These are phyloP conservation scores for Carcharodon carcharias DNA, from an alignment of 2,797 vertebrate species.

Conservation along the genomic window DNA sequence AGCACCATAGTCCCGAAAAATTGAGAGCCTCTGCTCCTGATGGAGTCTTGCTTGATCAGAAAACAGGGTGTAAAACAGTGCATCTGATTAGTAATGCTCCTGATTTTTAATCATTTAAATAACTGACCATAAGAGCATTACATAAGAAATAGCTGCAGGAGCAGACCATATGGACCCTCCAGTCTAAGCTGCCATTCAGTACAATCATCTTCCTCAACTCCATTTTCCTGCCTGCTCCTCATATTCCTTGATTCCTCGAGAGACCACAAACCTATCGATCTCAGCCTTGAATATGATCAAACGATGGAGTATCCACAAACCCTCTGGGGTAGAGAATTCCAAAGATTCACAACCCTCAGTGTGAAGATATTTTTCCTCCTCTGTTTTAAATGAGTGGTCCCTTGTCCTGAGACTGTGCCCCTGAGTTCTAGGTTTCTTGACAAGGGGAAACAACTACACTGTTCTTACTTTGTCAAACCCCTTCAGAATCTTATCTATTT, in stretches of 20 bases:
- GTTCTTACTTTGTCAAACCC: no score
- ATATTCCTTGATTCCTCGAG: neutral
- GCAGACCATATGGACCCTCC: no score
- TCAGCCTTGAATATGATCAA: no score
- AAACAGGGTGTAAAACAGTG: neutral
- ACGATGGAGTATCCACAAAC: no score
- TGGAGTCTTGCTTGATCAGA: neutral
- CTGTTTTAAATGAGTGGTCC: no score
- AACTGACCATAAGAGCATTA: neutral
- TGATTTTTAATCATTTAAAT: neutral
- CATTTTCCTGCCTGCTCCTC: neutral
- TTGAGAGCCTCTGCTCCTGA: no score
- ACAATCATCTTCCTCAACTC: neutral
- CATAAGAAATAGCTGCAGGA: neutral
- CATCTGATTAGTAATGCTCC: neutral
- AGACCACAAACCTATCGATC: no score
- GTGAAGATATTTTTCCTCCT: no score
- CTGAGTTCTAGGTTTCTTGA: no score
- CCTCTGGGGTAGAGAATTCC: no score
- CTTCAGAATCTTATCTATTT: neutral
- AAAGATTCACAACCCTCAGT: neutral
- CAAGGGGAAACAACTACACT: no score
- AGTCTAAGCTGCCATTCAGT: neutral
- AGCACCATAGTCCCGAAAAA: neutral
- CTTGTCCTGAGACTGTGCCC: no score